Base-by-base conservation (phyloP, 2,888 invertebrate species). In the Caenorhabditis doughertyi region DNA sequence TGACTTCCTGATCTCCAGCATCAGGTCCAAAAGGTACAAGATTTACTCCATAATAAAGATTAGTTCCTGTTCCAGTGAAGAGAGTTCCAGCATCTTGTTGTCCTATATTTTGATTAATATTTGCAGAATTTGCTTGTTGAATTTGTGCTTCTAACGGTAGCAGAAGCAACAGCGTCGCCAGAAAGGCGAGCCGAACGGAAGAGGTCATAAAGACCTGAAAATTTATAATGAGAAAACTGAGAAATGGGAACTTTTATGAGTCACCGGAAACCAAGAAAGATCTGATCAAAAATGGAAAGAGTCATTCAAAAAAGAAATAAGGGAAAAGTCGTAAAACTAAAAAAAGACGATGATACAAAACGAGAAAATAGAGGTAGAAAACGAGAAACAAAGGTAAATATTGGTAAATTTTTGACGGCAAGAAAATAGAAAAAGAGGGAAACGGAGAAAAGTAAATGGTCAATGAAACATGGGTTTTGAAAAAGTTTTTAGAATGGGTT, bases 11-110 rank as follows among this genome's bases (percentile, higher is more conserved):
- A 81, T 91, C 91, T 8, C 91, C 91, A n/a, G 83, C 84, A 58
- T 91, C 91, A 8, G 90, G 90, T 7, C 91, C 91, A 49, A 91
- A 91, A 2, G 90, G 89, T 35, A 91, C 88, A 47, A 90, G 65
- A 76, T 90, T 90, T 18, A 88, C 89, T 84, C 90, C 90, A 84
- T 90, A 90, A 79, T 81, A 89, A 11, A 86, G 82, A 79, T 90
- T 90, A 8, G 73, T 85, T 13, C 90, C 90, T 9, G 89, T 89
- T 51, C 90, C 90, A 3, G 90, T 85, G 76, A 90, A 90, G 13
- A 90, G 71, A 18, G 82, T 79, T 56, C 83, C 85, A 27, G 81
- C 65, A 53, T 87, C 85, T 23, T 65, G 81, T 27, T 68, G 47
- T 8, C 81, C 76, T 18, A 86, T 56, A 67, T 86, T 86, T 64